Conservation (phyloP, 1,140 invertebrate genomes). For the Leptopilina boulardi region DNA sequence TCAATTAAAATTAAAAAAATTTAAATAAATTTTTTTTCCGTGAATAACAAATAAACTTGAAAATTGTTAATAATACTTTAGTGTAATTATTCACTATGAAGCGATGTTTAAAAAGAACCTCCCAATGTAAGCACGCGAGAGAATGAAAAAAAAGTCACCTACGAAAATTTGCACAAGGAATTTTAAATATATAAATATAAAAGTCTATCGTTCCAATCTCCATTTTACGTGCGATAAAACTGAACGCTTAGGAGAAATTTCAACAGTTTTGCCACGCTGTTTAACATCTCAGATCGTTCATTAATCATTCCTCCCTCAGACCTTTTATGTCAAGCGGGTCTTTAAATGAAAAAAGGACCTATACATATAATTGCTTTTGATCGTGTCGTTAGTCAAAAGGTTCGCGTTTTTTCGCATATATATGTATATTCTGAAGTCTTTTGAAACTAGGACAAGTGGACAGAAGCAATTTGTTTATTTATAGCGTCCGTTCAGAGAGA, state of each 20-base stretch:
- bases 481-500: not conserved
- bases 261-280: not conserved
- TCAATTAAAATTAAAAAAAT: too few relatives aligned
- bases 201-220: not conserved
- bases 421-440: not conserved
- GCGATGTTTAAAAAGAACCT: too few relatives aligned
- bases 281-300: slow-evolving; percentile 16
- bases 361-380: slow-evolving; percentile 28
- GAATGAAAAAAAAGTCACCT: not conserved
- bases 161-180: not conserved
- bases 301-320: not conserved
- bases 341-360: slow-evolving; percentile 3
- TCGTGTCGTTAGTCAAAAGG: slow-evolving; percentile 12
- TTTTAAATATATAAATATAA: not conserved
- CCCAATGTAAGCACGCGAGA: too few relatives aligned
- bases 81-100: too few relatives aligned
- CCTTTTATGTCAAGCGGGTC: not conserved
- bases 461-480: slow-evolving; percentile 13
- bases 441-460: not conserved
- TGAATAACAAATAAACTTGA: too few relatives aligned
- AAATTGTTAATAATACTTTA: too few relatives aligned
- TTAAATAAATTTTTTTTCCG: too few relatives aligned
- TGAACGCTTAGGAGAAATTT: not conserved
- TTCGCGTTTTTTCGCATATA: not conserved
- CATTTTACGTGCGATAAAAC: not conserved